Conservation (phyloP, 2,888 invertebrate genomes). For the Globia sparganii region DNA sequence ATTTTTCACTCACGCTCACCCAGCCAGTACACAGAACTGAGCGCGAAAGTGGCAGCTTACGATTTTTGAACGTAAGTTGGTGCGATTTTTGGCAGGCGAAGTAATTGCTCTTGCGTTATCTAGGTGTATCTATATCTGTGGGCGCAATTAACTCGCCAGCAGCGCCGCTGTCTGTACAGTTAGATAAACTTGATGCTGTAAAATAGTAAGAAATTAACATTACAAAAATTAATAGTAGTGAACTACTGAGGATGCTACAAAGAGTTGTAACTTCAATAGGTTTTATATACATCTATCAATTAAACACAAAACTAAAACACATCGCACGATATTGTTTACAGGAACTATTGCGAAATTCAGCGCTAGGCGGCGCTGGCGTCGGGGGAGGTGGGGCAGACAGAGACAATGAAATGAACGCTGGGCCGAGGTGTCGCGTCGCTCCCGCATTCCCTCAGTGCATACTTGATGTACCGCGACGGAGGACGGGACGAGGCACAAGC, state of each 20-base stretch:
- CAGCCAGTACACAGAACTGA: too few species aligned
- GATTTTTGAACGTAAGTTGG: too few species aligned
- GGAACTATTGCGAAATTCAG: slow-evolving; percentile 72
- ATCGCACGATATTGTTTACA: slow-evolving; percentile 36
- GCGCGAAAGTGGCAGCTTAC: too few species aligned
- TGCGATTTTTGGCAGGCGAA: too few species aligned
- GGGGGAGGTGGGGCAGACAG: slow-evolving; percentile 68
- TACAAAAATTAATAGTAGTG: neutral
- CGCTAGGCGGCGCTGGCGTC: slow-evolving; percentile 61
- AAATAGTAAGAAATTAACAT: neutral
- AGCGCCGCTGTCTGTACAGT: neutral
- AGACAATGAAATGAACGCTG: slow-evolving; percentile 88
- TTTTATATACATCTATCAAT: neutral
- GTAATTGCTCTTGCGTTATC: too few species aligned
- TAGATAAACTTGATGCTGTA: neutral
- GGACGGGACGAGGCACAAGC: slow-evolving; percentile 57
- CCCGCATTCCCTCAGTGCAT: slow-evolving; percentile 89
- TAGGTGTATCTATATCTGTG: too few species aligned
- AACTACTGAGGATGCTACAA: neutral
- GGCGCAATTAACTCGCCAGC: neutral
- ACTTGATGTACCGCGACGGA: slow-evolving; percentile 84
- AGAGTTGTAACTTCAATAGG: neutral
- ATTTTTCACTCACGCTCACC: too few species aligned
- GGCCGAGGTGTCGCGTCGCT: slow-evolving; percentile 86
- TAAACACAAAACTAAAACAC: slow-evolving; percentile 38